These are phyloP conservation scores for Melanaphis sacchari DNA, from an alignment of 1,140 invertebrate genomes.

Conservation along the genomic window DNA sequence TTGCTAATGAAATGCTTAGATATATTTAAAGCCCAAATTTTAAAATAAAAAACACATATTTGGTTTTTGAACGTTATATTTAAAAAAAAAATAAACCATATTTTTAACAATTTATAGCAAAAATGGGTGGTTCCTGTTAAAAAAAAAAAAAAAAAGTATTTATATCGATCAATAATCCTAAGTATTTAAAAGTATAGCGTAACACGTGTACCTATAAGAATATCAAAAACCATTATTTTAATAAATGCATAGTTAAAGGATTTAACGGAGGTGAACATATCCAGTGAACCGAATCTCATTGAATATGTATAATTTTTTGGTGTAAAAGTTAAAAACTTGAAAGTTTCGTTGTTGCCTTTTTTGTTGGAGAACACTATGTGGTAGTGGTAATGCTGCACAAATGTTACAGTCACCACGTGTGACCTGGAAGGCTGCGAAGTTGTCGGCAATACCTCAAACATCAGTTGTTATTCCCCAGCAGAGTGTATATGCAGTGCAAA, in stretches of 20 bases:
- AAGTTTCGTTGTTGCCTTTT: not conserved
- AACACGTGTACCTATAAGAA: not conserved
- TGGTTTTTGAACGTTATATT: too few species aligned
- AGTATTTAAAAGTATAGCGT: not conserved
- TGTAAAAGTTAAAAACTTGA: not conserved
- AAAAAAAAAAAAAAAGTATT: too few species aligned
- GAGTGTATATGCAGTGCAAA: not conserved
- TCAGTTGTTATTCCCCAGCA: not conserved
- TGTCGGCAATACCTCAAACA: not conserved
- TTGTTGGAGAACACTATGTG: not conserved
- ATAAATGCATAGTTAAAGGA: not conserved
- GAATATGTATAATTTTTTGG: not conserved
- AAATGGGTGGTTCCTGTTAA: too few species aligned
- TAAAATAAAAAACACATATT: too few species aligned
- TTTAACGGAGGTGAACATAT: not conserved
- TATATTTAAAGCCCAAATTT: too few species aligned
- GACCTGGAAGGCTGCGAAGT: not conserved
- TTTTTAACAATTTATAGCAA: too few species aligned
- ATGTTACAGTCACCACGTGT: not conserved
- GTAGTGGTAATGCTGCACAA: not conserved
- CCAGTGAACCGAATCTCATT: not conserved
- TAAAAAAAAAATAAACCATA: too few species aligned
- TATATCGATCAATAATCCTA: too few species aligned
- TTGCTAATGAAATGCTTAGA: too few species aligned
- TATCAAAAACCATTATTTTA: not conserved